phyloP scores from a whole-genome alignment of 2,888 invertebrate species.

The Dryobotodes eremita region DNA sequence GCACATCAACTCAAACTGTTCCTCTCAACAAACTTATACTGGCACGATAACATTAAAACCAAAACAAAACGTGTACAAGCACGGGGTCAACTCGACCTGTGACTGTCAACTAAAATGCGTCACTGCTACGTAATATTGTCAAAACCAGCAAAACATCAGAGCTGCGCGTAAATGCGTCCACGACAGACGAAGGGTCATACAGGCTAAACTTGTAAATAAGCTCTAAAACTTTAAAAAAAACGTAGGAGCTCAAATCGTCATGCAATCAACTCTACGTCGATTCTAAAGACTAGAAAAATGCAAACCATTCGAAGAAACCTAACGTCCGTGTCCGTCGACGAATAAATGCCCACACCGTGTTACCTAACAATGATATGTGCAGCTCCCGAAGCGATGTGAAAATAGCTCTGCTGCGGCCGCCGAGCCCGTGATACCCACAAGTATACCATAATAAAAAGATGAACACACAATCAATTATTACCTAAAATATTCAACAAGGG shows the following conservation, averaged over 20 bases:
- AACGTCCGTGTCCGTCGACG: slow-evolving; percentile 71
- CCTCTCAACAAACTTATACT: slow-evolving; percentile 61
- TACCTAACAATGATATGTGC: slow-evolving; percentile 84
- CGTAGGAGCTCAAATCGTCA: slow-evolving; percentile 74
- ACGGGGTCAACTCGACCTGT: slow-evolving; percentile 63
- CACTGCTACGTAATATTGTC: slow-evolving; percentile 67
- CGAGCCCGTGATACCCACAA: slow-evolving; percentile 69
- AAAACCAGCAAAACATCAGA: slow-evolving; percentile 69
- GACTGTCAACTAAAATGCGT: slow-evolving; percentile 71
- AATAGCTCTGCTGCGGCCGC: slow-evolving; percentile 68
- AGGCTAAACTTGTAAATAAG: slow-evolving; percentile 70
- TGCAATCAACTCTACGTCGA: slow-evolving; percentile 79
- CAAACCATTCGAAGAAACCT: slow-evolving; percentile 84
- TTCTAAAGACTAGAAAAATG: slow-evolving; percentile 90
- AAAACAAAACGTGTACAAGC: slow-evolving; percentile 68
- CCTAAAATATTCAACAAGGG: slow-evolving; percentile 80
- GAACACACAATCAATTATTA: slow-evolving; percentile 82
- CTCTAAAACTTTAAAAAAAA: slow-evolving; percentile 74
- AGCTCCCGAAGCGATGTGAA: slow-evolving; percentile 76
- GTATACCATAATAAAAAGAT: slow-evolving; percentile 72
- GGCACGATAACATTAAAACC: slow-evolving; percentile 64
- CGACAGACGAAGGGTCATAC: slow-evolving; percentile 68
- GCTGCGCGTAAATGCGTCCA: slow-evolving; percentile 78
- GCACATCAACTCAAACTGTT: slow-evolving; percentile 63
- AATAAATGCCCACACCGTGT: slow-evolving; percentile 76